Conservation (phyloP, 1,140 invertebrate genomes). For the Heterodera carotae region DNA sequence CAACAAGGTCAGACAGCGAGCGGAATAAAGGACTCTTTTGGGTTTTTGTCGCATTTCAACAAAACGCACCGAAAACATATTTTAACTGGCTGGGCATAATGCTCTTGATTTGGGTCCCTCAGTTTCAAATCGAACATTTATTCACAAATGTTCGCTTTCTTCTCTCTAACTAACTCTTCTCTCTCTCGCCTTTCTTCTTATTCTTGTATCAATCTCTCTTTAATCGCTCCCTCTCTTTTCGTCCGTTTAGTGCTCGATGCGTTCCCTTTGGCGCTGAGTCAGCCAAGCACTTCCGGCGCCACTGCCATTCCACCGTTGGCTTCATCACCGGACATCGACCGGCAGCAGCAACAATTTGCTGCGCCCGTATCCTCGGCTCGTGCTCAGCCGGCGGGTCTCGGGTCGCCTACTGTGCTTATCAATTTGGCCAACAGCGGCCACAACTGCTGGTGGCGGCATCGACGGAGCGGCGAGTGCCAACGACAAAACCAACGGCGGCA, state of each 20-base stretch:
- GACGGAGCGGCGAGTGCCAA: neutral
- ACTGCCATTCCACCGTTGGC: neutral
- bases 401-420: neutral
- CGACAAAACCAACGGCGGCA: neutral
- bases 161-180: too few species aligned
- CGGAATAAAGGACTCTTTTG: too few species aligned
- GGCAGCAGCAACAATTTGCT: neutral
- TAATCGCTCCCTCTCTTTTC: too few species aligned
- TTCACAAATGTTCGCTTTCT: too few species aligned
- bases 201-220: too few species aligned
- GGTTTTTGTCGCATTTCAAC: too few species aligned
- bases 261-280: neutral
- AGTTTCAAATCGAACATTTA: too few species aligned
- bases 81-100: too few species aligned
- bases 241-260: neutral
- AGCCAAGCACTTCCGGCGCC: constrained; percentile 5
- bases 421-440: neutral
- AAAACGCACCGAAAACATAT: too few species aligned
- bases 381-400: neutral
- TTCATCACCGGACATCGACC: neutral
- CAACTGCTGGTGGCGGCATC: neutral
- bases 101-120: too few species aligned
- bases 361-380: neutral
- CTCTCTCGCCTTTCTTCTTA: too few species aligned
- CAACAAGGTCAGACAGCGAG: neutral